Percentiles rank a stretch among this genome's conserved stretches.
These are phyloP conservation scores for Auanema sp. DNA, from an alignment of 2,888 invertebrate genomes.

Conservation along the genomic window DNA sequence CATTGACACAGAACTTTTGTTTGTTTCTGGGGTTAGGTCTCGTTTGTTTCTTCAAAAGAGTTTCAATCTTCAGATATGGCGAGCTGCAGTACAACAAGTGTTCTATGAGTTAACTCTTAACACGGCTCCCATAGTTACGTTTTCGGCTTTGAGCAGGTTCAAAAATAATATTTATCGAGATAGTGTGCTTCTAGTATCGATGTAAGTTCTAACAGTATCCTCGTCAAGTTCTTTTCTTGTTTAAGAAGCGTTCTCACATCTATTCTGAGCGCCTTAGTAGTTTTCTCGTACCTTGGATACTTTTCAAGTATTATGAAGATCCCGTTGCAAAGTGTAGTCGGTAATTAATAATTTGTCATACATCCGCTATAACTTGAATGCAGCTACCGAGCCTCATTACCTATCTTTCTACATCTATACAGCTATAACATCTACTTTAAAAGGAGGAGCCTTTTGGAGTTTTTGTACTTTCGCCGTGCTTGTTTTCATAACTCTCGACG, in stretches of 20 bases:
- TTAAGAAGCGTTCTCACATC: conserved; percentile 55
- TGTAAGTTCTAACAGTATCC: too few species aligned
- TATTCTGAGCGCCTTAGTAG: conserved; percentile 57
- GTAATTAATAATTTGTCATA: conserved; percentile 9
- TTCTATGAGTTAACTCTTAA: conserved; percentile 67
- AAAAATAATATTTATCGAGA: conserved; percentile 62
- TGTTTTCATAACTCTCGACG: conserved; percentile 50
- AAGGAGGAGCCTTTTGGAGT: conserved; percentile 58
- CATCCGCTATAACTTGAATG: too few species aligned
- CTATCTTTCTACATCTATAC: not conserved
- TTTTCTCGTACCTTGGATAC: conserved; percentile 60
- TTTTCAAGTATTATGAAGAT: conserved; percentile 44
- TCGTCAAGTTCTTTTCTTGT: not conserved
- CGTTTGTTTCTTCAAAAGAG: conserved; percentile 2
- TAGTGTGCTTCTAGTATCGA: conserved; percentile 51
- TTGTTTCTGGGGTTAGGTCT: conserved; percentile 30
- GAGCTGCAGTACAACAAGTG: conserved; percentile 65
- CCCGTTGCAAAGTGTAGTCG: conserved; percentile 47
- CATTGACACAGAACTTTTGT: conserved; percentile 36
- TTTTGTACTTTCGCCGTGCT: conserved; percentile 57
- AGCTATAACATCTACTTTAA: conserved; percentile 55
- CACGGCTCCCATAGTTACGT: conserved; percentile 59
- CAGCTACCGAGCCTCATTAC: conserved; percentile 57
- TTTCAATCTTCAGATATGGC: conserved; percentile 64
- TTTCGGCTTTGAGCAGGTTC: conserved; percentile 59